These are phyloP conservation scores for Megaustenia siamemsis DNA, from an alignment of 2,888 invertebrate species.

Conservation along the genomic window DNA sequence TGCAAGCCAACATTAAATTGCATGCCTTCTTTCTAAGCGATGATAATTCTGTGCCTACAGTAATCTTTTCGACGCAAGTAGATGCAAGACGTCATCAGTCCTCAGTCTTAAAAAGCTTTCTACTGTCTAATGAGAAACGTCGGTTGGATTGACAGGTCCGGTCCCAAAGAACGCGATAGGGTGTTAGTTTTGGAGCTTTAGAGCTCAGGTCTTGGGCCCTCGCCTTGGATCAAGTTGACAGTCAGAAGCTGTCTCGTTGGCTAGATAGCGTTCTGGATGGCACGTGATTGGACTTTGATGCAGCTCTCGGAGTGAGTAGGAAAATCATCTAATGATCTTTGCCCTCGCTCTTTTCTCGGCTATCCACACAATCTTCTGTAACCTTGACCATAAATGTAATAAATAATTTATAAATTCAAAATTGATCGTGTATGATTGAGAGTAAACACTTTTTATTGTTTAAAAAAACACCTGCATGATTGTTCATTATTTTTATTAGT, in stretches of 20 bases:
- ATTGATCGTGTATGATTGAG: too few relatives aligned
- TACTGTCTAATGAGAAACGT: slow-evolving; percentile 63
- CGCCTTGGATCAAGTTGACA: slow-evolving; percentile 47
- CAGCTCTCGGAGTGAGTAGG: slow-evolving; percentile 32
- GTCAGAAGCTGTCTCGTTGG: slow-evolving; percentile 44
- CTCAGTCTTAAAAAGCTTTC: slow-evolving; percentile 44
- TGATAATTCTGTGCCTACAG: slow-evolving; percentile 20
- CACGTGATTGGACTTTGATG: slow-evolving; percentile 56
- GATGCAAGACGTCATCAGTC: slow-evolving; percentile 40
- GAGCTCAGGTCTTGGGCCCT: slow-evolving; percentile 43
- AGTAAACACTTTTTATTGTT: too few relatives aligned
- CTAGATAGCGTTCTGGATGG: slow-evolving; percentile 43
- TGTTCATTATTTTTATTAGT: too few relatives aligned
- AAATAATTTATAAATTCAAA: too few relatives aligned
- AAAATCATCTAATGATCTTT: not conserved
- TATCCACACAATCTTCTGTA: too few relatives aligned
- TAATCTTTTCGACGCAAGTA: slow-evolving; percentile 21
- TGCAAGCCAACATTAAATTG: not conserved
- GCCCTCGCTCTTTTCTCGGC: not conserved
- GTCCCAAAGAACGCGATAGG: slow-evolving; percentile 52
- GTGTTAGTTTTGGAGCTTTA: slow-evolving; percentile 64
- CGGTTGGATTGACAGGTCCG: slow-evolving; percentile 60
- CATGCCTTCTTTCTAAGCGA: slow-evolving; percentile 12
- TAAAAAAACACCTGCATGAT: too few relatives aligned
- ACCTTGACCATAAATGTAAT: too few relatives aligned